Evolutionary conservation across 2,888 invertebrate genomes (phyloP), one percentile per base, ranked within the genome.

Genomic region (Clusia tigrina): DNA sequence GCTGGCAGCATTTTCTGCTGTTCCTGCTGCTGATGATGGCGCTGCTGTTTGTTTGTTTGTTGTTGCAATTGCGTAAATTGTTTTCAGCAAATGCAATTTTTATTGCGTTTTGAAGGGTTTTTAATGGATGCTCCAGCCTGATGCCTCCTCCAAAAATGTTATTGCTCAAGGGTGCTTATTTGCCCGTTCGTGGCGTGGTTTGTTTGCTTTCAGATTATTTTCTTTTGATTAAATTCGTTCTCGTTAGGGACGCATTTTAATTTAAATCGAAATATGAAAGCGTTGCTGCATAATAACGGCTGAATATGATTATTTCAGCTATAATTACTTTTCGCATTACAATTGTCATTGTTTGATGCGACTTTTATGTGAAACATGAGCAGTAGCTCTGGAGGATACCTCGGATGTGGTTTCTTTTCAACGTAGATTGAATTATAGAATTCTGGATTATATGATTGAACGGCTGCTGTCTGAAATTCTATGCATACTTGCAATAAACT

Each of bases 1-100:
- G 54, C 52, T 37, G 24, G 42, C 56, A 37, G 18, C 46, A 18
- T 26, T 38, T 25, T 18, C 20, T 20, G 48, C 23, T 37, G 42
- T n/a, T n/a, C 52, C 22, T 37, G 59, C 61, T 64, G 42, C n/a
- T 55, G 18, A 15, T 58, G 20, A 18, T 25, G 55, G 25, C 32
- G 48, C 18, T 51, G 32, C 62, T 23, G 26, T 64, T 63, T 48
- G 15, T 20, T 48, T 48, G 48, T 48, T 66, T 63, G 66, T 63
- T 65, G 57, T 62, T 66, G 65, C 66, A 69, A 63, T 67, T 69
- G 66, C 62, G 64, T 64, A 63, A 67, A 69, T 69, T 67, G 65
- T 62, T 66, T 69, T 67, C 62, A 62, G 24, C 15, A 59, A 59
- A 37, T 55, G 60, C 51, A 48, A 55, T 67, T 67, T 66, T 46